Conservation (phyloP, 2,888 invertebrate genomes). For the Geotrupes spiniger region DNA sequence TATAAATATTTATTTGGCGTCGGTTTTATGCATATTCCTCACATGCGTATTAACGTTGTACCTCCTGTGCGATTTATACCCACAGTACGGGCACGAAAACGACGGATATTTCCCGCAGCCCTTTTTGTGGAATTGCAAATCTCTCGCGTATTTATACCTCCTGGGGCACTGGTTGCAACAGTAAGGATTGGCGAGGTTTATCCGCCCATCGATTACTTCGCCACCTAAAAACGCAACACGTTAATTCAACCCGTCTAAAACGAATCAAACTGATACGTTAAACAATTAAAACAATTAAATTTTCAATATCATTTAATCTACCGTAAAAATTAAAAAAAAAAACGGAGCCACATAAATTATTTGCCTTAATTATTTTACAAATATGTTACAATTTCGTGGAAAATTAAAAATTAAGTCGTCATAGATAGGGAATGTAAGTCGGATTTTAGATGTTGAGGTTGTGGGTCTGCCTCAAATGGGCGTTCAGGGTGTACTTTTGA, state of each 20-base stretch:
- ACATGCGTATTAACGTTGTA: slow-evolving; percentile 18
- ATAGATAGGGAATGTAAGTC: too few species aligned
- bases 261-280: too few species aligned
- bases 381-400: too few species aligned
- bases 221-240: not conserved
- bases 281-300: too few species aligned
- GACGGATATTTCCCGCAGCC: slow-evolving; percentile 6
- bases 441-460: not conserved
- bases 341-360: too few species aligned
- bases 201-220: not conserved
- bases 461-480: slow-evolving; percentile 15
- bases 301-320: too few species aligned
- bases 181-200: slow-evolving; percentile 17
- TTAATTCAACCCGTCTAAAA: not conserved
- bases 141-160: slow-evolving; percentile 5
- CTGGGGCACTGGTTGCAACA: slow-evolving; percentile 13
- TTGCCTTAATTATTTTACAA: too few species aligned
- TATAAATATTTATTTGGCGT: too few species aligned
- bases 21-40: slow-evolving; percentile 14
- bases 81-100: slow-evolving; percentile 16
- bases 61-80: slow-evolving; percentile 19
- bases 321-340: too few species aligned
- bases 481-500: slow-evolving; percentile 16
- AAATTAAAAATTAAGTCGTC: too few species aligned
- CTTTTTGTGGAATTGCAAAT: slow-evolving; percentile 4